Base-by-base conservation (phyloP, 2,888 invertebrate species). In the Tenthredo amoena region DNA sequence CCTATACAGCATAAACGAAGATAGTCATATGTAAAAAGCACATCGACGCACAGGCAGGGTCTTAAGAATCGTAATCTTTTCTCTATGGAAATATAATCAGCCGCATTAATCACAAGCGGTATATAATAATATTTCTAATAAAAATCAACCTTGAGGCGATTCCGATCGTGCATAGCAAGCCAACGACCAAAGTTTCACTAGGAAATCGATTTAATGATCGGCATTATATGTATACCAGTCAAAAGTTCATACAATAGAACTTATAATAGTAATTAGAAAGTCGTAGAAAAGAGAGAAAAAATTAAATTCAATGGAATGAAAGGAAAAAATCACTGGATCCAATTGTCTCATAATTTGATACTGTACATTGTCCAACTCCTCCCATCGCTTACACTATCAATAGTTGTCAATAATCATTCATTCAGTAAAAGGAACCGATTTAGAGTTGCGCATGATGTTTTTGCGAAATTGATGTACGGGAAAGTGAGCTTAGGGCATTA, bases 1-100 rank as follows among this genome's bases (percentile, higher is more conserved):
- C 21, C 10, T 21, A 6, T 12, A 26, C 68, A 34, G 15, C 68
- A 18, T 68, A 34, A 43, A 21, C 43, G 9, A 74, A 1, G 43
- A 12, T 43, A 21, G n/a, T 10, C n/a, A 21, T 12, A 43, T 72
- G 21, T 9, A 6, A 71, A 72, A 43, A 40, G 1, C 40, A 43
- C 43, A 12, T 72, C 3, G 21, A 7, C 7, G 72, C 21, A 7
- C 72, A 37, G 37, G 9, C 71, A 26, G 72, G 40, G 26, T n/a
- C 5, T 74, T 15, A 26, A 74, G 6, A 43, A 43, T 43, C 40
- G 72, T 40, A 21, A 43, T 43, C 12, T 21, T 74, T 74, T 21
- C 72, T 31, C 4, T 74, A 74, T 43, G 43, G 43, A 43, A 74
- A 74, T 72, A 74, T 47, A 47, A 40, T 72, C 71, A 40, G 7